phyloP scores from a whole-genome alignment of 2,888 invertebrate genomes.

The Candidula unifasciata region DNA sequence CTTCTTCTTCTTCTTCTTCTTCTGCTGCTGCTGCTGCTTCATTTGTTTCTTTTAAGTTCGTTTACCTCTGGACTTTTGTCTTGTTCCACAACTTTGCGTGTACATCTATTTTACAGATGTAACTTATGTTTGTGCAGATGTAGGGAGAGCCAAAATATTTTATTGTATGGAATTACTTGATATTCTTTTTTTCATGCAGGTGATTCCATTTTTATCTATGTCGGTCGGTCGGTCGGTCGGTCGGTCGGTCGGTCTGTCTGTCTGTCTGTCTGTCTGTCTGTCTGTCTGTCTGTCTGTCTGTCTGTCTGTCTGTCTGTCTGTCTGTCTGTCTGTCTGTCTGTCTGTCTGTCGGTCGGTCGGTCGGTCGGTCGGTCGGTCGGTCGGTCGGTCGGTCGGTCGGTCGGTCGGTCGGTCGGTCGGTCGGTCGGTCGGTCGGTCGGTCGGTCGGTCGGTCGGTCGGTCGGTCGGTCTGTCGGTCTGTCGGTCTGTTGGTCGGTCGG shows the following conservation, averaged over 20 bases:
- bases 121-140: too few species aligned
- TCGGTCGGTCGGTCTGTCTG: conserved; percentile 2
- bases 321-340: not conserved
- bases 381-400: not conserved
- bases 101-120: too few species aligned
- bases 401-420: not conserved
- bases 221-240: not conserved
- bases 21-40: too few species aligned
- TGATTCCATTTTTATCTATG: too few species aligned
- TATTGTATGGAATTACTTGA: too few species aligned
- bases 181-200: too few species aligned
- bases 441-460: not conserved
- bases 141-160: too few species aligned
- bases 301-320: not conserved
- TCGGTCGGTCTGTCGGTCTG: not conserved
- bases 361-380: not conserved
- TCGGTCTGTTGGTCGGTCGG: not conserved
- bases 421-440: not conserved
- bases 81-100: too few species aligned
- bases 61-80: too few species aligned
- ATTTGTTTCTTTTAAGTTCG: too few species aligned
- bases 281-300: conserved; percentile 25
- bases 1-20: too few species aligned
- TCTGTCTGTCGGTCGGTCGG: conserved; percentile 2
- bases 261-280: conserved; percentile 32